Base-by-base conservation (phyloP, 2,888 invertebrate genomes). In the Odontocolon sp. region DNA sequence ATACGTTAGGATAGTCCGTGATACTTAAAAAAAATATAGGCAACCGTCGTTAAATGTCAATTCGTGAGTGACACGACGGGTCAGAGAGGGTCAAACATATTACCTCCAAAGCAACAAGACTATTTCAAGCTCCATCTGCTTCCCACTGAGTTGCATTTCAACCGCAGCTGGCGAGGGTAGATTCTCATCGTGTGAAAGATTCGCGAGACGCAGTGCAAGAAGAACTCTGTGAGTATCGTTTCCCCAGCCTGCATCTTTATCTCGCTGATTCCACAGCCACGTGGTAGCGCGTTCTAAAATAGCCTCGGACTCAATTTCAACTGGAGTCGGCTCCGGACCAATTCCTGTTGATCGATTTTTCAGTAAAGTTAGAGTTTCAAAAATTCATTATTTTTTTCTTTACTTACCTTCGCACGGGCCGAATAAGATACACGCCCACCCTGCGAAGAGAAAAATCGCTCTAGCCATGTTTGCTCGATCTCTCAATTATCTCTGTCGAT, bases 121-220 rank as follows among this genome's bases (percentile, higher is more conserved):
- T 73, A 96, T 94, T 87, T 97, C 96, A 59, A 97, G 93, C 90
- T 97, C 97, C 94, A 97, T 94, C 89, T 97, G 96, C 87, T 97
- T 97, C 28, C 94, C 94, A 14, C 95, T 95, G 56, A 97, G 92
- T 88, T 95, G 94, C 91, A 95, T 93, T 87, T 95, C 95, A 73
- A 94, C 88, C 1, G 93, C 92, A 73, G 93, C 92, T 64, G 93
- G 93, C 42, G 94, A 92, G 11, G 93, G 92, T 79, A 92, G 86
- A 73, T 91, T 88, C 52, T 90, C 93, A 75, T 93, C 93, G 18
- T 92, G 92, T 0, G 93, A 93, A 72, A 93, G 92, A 85, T 93
- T 93, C 40, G 91, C 91, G 83, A 95, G 92, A 91, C 96, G 95
- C 70, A 97, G 92, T 31, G 96, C 96, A 42, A 96, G 92, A 86